Evolutionary conservation across 2,888 invertebrate genomes (phyloP).

Genomic region (Phortica magna): DNA sequence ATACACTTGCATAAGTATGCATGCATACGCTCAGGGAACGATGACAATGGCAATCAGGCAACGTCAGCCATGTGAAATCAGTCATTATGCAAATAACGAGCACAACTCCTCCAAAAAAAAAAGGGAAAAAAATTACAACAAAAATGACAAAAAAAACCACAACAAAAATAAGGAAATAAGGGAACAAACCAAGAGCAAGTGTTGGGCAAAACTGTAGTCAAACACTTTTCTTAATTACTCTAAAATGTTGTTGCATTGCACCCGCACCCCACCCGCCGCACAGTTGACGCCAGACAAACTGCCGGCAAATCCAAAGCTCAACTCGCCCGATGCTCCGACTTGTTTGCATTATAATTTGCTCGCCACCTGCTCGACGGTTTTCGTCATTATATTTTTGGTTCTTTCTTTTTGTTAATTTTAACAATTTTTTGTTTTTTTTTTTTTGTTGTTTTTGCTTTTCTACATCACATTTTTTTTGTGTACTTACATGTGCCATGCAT

Average conservation of each 20-base stretch:
- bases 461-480: no score
- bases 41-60: slow-evolving; percentile 24
- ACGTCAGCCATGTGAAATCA: slow-evolving; percentile 8
- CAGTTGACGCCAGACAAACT: background rate
- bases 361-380: slow-evolving; percentile 46
- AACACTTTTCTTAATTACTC: slow-evolving; percentile 65
- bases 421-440: slow-evolving; percentile 47
- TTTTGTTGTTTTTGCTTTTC: slow-evolving; percentile 37
- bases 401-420: slow-evolving; percentile 37
- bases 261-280: slow-evolving; percentile 56
- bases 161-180: background rate
- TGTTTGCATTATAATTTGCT: slow-evolving; percentile 65
- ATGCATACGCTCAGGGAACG: background rate
- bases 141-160: background rate
- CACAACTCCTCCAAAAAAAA: slow-evolving; percentile 8
- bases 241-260: slow-evolving; percentile 63
- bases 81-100: slow-evolving; percentile 16
- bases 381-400: slow-evolving; percentile 59
- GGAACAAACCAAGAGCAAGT: slow-evolving; percentile 10
- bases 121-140: background rate
- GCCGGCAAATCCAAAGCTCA: background rate
- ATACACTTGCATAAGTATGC: slow-evolving; percentile 27
- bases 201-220: slow-evolving; percentile 15
- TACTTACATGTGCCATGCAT: slow-evolving; percentile 51
- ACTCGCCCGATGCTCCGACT: background rate